Evolutionary conservation across 1,140 invertebrate genomes (phyloP).

Genomic region (Drosophila sechellia): DNA sequence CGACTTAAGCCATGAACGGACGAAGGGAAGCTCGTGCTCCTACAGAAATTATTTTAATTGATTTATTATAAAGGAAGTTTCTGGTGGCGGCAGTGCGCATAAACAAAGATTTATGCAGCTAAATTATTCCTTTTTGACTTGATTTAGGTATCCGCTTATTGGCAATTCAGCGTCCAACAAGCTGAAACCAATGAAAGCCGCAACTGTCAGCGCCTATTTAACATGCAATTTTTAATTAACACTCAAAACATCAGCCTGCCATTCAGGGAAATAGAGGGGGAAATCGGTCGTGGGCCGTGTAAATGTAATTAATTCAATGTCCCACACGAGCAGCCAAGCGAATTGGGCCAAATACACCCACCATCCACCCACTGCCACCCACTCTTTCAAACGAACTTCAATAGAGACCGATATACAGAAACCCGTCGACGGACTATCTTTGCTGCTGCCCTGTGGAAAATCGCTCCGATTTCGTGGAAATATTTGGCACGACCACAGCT

Average conservation of each 20-base stretch:
- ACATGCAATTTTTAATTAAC: constrained; percentile 72
- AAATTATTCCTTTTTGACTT: neutral
- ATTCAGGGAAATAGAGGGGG: constrained; percentile 15
- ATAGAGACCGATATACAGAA: constrained; percentile 21
- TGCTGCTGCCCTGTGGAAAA: constrained; percentile 45
- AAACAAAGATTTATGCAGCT: too few species aligned
- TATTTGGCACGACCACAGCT: constrained; percentile 26
- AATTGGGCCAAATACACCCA: constrained; percentile 18
- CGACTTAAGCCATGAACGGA: neutral
- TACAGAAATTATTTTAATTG: too few species aligned
- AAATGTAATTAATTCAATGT: constrained; percentile 71
- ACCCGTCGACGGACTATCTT: constrained; percentile 28
- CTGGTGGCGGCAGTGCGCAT: too few species aligned
- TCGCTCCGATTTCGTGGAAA: constrained; percentile 45
- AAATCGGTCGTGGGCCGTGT: constrained; percentile 19
- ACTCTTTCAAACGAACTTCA: constrained; percentile 32
- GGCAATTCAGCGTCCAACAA: neutral
- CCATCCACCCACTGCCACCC: constrained; percentile 9
- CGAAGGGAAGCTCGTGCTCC: too few species aligned
- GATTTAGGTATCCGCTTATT: neutral
- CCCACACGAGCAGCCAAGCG: constrained; percentile 23
- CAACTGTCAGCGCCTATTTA: constrained; percentile 54
- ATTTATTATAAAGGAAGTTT: too few species aligned
- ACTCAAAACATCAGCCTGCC: constrained; percentile 35
- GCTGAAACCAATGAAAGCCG: constrained; percentile 26